These are phyloP conservation scores for Clavelina lepadiformis DNA, from an alignment of 23 tunicate genomes.

Conservation along the genomic window DNA sequence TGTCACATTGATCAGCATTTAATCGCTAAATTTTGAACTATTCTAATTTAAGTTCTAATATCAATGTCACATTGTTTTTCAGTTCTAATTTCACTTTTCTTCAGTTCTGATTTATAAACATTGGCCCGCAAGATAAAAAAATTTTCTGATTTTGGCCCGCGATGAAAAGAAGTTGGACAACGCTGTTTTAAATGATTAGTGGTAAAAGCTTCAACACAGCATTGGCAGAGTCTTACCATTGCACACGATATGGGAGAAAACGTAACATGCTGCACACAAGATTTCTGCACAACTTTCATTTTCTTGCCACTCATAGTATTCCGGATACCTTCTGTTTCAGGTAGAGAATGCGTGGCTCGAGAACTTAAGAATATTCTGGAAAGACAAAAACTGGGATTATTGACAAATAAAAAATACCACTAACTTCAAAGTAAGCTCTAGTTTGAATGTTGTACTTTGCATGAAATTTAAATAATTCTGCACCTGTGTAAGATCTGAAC, in stretches of 20 bases:
- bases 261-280: slow-evolving; percentile 18
- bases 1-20: no score
- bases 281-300: not conserved
- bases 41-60: no score
- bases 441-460: not conserved
- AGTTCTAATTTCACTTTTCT: no score
- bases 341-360: slow-evolving; percentile 8
- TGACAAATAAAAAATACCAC: not conserved
- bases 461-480: not conserved
- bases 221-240: no score
- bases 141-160: no score
- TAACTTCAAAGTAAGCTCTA: not conserved
- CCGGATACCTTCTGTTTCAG: not conserved
- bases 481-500: slow-evolving; percentile 71
- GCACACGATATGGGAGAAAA: slow-evolving; percentile 87
- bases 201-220: no score
- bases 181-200: no score
- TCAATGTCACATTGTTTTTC: no score
- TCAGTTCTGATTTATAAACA: no score
- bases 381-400: not conserved
- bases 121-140: no score
- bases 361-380: slow-evolving; percentile 7
- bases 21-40: no score
- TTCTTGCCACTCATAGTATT: slow-evolving; percentile 14
- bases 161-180: no score